Percentiles rank a stretch among this genome's conserved stretches.
These are phyloP conservation scores for Paracentrotus lividus DNA, from an alignment of 53 echinoderm and acorn worm species.

Conservation along the genomic window DNA sequence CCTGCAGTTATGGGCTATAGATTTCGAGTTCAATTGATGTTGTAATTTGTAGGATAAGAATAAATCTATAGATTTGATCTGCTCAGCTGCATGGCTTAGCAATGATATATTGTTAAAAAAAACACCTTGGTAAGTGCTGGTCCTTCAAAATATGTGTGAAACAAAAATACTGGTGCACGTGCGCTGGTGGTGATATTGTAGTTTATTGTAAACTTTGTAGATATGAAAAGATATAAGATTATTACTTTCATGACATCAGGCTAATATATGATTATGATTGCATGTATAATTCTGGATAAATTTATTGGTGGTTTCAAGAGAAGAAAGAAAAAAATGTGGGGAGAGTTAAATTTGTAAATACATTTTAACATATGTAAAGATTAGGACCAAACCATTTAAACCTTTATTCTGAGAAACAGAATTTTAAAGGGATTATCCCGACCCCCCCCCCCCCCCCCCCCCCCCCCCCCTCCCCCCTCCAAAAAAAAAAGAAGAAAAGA, in stretches of 20 bases:
- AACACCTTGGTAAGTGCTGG: conserved; percentile 14
- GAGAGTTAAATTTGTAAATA: neutral
- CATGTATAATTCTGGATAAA: neutral
- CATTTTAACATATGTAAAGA: too few relatives aligned
- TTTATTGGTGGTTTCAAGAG: neutral
- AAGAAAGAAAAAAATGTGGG: neutral
- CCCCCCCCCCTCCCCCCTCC: too few relatives aligned
- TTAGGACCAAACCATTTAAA: too few relatives aligned
- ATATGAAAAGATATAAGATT: neutral
- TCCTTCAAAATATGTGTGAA: conserved; percentile 26
- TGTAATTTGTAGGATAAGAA: neutral
- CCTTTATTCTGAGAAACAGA: too few relatives aligned
- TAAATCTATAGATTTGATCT: conserved; percentile 41
- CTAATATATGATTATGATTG: too few relatives aligned
- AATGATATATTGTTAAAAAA: neutral
- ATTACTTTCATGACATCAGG: neutral
- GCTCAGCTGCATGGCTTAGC: neutral
- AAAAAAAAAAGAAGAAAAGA: too few relatives aligned
- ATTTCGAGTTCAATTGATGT: conserved; percentile 24
- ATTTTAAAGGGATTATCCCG: too few relatives aligned
- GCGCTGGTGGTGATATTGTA: neutral
- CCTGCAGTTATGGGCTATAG: conserved; percentile 36
- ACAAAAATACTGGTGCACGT: conserved; percentile 29
- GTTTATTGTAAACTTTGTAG: neutral
- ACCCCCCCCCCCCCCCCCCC: too few relatives aligned